Evolutionary conservation across 2,888 invertebrate genomes (phyloP), one percentile per base, ranked within the genome.

Genomic region (Schizaphis graminum): DNA sequence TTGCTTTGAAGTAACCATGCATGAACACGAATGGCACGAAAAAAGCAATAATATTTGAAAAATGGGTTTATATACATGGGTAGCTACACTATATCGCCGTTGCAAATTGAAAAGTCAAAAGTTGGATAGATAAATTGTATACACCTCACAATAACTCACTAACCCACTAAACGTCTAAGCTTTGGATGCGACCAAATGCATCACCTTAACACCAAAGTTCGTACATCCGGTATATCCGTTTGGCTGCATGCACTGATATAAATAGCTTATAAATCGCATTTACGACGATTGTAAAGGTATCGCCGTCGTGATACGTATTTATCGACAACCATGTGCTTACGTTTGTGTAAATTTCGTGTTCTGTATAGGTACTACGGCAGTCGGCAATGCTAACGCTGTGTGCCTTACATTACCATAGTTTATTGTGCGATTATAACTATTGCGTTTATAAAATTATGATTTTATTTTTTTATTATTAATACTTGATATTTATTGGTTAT

Each of bases 41-140:
- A n/a, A 67, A 13, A 13, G n/a, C 67, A 67, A 67, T 67, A 67
- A 67, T 67, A 67, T 67, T 67, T 67, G 67, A 67, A 67, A 67
- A 67, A 67, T 67, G n/a, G n/a, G n/a, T 67, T n/a, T 67, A n/a
- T 67, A 35, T n/a, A 16, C n/a, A 67, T n/a, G n/a, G 0, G 1
- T n/a, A 28, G 1, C 28, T 28, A n/a, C n/a, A n/a, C 67, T 67
- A 67, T 67, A 67, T 67, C 67, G 5, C 67, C 16, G 67, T 67
- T 67, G 67, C 35, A 77, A 77, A 77, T 77, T 77, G 35, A 77
- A 35, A 77, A 77, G 35, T 77, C 77, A 77, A 77, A 77, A 77
- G 21, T 77, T 35, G 7, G 8, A 77, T 77, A 77, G 35, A 77
- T 77, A 77, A 77, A 41, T 77, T 35, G 16, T 35, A 35, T 35